Base-by-base conservation (phyloP, 2,113 vertebrate species). In the Chaetodon auriga region DNA sequence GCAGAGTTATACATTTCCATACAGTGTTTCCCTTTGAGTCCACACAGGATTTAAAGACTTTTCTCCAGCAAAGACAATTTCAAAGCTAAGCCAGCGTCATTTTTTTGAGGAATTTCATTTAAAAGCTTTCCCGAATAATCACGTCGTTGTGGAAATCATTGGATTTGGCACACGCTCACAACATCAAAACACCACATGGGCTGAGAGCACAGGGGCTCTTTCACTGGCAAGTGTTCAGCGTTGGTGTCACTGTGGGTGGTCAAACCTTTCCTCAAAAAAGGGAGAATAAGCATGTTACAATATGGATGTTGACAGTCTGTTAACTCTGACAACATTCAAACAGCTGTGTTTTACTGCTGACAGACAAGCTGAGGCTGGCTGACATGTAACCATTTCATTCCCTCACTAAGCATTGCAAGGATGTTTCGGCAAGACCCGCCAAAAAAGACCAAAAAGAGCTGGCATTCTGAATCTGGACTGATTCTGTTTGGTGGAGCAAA, bases 151-250 rank as follows among this genome's bases (percentile, higher is more conserved):
- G 46, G 13, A 41, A 43, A 21, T 72, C 11, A 35, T 10, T 79
- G 38, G 54, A 81, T 62, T 68, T 85, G 86, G 68, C 77, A 65
- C 69, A 55, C 3, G 11, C 64, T 66, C 54, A 81, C 45, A 77
- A 65, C n/a, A 80, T 82, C 38, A 69, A 78, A 84, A 78, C 80
- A 71, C 53, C 77, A 89, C 70, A 38, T 30, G 12, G 8, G 49
- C 53, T 43, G 1, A 43, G 41, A 86, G 53, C 54, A 57, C 70
- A 38, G 41, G 12, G 8, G 49, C 53, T 43, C 60, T 57, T 76
- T 64, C 16, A 45, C 74, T 73, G 63, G 69, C 78, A 68, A 43
- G 8, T 68, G 65, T 51, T 83, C 75, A 63, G 61, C 6, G 7
- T 57, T 51, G 23, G 58, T 58, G 65, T 70, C 23, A 30, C 57